Conservation (phyloP, 2,888 invertebrate species). For the Bruchidius siliquastri region DNA sequence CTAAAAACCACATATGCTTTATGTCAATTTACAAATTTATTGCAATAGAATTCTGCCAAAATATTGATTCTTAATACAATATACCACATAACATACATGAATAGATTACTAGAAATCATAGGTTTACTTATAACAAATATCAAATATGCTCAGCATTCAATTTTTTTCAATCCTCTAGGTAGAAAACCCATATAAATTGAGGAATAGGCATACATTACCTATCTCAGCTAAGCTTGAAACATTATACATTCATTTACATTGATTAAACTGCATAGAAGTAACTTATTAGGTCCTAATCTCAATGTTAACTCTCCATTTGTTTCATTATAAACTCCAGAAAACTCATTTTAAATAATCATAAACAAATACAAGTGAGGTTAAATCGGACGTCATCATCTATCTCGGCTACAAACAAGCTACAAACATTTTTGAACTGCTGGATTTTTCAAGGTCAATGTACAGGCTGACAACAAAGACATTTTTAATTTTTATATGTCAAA, state of each 20-base stretch:
- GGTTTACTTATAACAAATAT: too few relatives aligned
- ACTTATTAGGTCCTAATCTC: neutral
- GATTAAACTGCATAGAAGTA: neutral
- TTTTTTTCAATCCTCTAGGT: too few relatives aligned
- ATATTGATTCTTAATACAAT: too few relatives aligned
- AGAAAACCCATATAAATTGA: too few relatives aligned
- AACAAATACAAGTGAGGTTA: slow-evolving; percentile 33
- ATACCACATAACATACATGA: too few relatives aligned
- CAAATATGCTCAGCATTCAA: too few relatives aligned
- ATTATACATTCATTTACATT: neutral
- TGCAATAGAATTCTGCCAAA: neutral
- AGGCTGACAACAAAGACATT: slow-evolving; percentile 41
- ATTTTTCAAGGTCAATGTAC: slow-evolving; percentile 40
- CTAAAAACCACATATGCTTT: too few relatives aligned
- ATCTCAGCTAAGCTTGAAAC: too few relatives aligned
- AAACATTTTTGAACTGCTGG: slow-evolving; percentile 22
- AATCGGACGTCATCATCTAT: too few relatives aligned
- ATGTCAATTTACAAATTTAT: neutral
- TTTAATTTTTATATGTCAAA: slow-evolving; percentile 31
- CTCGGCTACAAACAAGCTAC: too few relatives aligned
- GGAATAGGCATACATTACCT: too few relatives aligned
- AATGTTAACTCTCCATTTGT: neutral
- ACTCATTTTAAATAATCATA: slow-evolving; percentile 12
- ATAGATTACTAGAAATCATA: too few relatives aligned
- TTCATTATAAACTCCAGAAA: neutral